A percentile compares a stretch with the other conserved stretches of the same genome.
phyloP scores from a whole-genome alignment of 2,888 invertebrate species.

The Mimas tiliae region DNA sequence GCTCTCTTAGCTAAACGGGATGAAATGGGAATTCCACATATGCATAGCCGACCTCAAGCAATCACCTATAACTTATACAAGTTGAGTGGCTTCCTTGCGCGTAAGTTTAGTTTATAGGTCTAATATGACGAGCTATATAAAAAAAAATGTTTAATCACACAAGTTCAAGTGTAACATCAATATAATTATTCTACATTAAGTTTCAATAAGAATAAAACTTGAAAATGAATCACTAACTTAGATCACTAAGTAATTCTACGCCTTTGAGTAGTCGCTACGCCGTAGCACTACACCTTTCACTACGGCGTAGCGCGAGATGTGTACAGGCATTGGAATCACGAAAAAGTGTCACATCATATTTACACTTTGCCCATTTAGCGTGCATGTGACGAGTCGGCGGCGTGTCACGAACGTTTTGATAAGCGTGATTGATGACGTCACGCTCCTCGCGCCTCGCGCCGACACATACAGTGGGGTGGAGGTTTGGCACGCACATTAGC shows the following conservation, averaged over 20 bases:
- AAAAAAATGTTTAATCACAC: background rate
- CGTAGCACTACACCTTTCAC: conserved; percentile 13
- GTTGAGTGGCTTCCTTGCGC: background rate
- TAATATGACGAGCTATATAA: background rate
- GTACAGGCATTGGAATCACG: conserved; percentile 18
- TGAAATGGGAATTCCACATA: conserved; percentile 7
- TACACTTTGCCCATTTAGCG: conserved; percentile 35
- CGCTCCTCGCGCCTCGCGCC: conserved; percentile 38
- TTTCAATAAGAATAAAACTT: background rate
- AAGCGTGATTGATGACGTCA: conserved; percentile 80
- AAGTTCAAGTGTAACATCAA: too few species aligned
- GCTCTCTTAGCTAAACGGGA: conserved; percentile 21
- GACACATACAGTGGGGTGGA: conserved; percentile 36
- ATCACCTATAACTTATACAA: background rate
- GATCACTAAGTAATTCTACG: background rate
- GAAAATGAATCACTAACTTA: background rate
- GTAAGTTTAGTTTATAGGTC: background rate
- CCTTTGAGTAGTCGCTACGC: background rate
- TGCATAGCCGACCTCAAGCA: background rate
- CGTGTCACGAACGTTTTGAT: conserved; percentile 58
- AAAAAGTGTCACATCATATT: conserved; percentile 28
- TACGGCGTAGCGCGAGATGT: conserved; percentile 24
- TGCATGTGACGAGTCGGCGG: conserved; percentile 47
- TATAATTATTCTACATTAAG: background rate
- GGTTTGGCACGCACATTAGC: conserved; percentile 49